Evolutionary conservation across 2,113 vertebrate genomes (phyloP).

Genomic region (Bos javanicus): DNA sequence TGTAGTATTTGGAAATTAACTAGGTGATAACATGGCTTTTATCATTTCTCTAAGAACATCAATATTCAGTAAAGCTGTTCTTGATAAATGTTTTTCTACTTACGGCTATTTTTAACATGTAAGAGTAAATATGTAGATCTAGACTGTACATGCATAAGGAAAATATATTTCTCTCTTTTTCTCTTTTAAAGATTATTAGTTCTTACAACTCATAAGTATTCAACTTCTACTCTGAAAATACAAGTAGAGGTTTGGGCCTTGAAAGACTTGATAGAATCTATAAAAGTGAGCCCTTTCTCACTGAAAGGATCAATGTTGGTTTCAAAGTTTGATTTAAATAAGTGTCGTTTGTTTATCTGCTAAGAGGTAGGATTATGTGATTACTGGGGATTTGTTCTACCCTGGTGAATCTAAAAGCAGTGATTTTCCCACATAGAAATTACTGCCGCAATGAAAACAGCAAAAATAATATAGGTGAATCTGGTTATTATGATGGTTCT

Average conservation of each 20-base stretch:
- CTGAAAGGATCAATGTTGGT: neutral
- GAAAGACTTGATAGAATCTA: neutral
- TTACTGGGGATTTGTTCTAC: conserved; percentile 54
- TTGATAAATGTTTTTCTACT: neutral
- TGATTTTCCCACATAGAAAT: conserved; percentile 1
- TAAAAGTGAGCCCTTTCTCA: neutral
- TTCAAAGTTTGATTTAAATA: conserved; percentile 59
- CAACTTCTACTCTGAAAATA: neutral
- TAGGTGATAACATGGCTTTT: neutral
- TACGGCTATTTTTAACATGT: neutral
- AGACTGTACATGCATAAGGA: neutral
- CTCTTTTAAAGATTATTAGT: neutral
- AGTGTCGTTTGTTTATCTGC: conserved; percentile 45
- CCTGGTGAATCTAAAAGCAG: conserved; percentile 49
- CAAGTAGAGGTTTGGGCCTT: neutral
- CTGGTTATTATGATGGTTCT: neutral
- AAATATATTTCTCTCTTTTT: neutral
- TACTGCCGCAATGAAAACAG: neutral
- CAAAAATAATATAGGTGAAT: neutral
- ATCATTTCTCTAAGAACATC: neutral
- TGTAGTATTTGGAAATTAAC: neutral
- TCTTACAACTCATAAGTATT: neutral
- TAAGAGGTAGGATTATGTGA: conserved; percentile 60
- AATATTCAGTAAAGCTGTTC: neutral
- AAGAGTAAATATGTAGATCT: neutral